These are phyloP conservation scores for Nudaria mundana DNA, from an alignment of 2,888 invertebrate genomes.

Conservation along the genomic window DNA sequence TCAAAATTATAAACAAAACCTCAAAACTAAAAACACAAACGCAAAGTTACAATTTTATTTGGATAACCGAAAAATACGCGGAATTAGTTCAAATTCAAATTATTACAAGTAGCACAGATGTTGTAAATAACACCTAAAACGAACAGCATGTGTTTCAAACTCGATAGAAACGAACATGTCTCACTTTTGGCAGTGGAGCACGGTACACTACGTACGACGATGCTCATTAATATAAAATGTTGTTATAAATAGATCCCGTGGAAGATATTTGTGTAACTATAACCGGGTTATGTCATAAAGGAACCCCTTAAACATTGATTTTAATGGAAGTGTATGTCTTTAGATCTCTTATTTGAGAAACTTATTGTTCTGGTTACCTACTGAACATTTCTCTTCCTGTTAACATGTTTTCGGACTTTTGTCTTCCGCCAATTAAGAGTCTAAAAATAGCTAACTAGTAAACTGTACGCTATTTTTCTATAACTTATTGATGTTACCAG, in stretches of 20 bases:
- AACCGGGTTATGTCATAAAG: conserved; percentile 74
- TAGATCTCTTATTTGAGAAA: no score
- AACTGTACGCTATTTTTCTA: no score
- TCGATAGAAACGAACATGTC: conserved; percentile 18
- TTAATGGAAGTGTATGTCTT: conserved; percentile 36
- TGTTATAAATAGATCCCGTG: conserved; percentile 66
- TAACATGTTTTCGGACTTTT: no score
- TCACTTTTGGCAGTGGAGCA: conserved; percentile 27
- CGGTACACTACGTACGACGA: conserved; percentile 48
- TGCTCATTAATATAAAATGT: conserved; percentile 59
- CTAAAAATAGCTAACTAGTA: no score
- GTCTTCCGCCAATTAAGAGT: no score
- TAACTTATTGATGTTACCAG: no score
- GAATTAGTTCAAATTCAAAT: not conserved
- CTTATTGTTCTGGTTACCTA: no score
- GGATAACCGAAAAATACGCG: not conserved
- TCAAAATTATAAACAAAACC: conserved; percentile 19
- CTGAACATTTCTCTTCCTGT: no score
- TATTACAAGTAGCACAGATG: not conserved
- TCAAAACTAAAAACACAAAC: conserved; percentile 22
- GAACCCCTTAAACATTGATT: conserved; percentile 39
- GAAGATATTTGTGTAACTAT: conserved; percentile 75
- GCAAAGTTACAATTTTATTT: not conserved
- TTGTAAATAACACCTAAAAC: not conserved
- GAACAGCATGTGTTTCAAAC: conserved; percentile 12